These are phyloP conservation scores for Rhynchophorus ferrugineus DNA, from an alignment of 1,140 invertebrate species.

Conservation along the genomic window DNA sequence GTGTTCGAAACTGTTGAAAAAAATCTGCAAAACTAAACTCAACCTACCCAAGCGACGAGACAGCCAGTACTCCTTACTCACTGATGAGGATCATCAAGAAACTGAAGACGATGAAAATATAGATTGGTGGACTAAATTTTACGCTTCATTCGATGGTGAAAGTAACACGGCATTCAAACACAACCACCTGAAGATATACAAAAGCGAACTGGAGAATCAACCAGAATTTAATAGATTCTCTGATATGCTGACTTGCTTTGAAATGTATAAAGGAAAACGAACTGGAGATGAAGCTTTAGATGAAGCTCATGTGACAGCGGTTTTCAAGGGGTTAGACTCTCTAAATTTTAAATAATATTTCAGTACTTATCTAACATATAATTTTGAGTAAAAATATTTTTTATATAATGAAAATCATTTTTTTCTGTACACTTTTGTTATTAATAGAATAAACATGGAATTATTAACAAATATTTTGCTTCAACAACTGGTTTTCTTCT, in stretches of 20 bases:
- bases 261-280: constrained; percentile 67
- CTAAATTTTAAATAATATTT: not conserved
- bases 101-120: constrained; percentile 33
- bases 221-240: constrained; percentile 67
- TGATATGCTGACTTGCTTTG: constrained; percentile 68
- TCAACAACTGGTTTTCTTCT: no score
- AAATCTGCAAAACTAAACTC: no score
- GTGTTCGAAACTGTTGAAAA: constrained; percentile 3
- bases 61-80: constrained; percentile 14
- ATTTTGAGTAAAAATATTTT: no score
- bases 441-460: no score
- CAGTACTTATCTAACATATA: not conserved
- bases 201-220: constrained; percentile 67
- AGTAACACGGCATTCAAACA: not conserved
- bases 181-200: constrained; percentile 56
- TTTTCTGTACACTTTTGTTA: no score
- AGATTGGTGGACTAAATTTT: constrained; percentile 79
- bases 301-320: constrained; percentile 47
- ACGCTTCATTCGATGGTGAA: constrained; percentile 47
- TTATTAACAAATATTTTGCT: no score
- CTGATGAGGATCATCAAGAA: constrained; percentile 13
- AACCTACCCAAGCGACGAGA: no score
- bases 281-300: constrained; percentile 53
- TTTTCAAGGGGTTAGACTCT: constrained; percentile 39
- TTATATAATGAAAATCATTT: no score